Percentiles rank a stretch among this genome's conserved stretches.
phyloP scores from a whole-genome alignment of 2,797 vertebrate genomes.

The Crax fasciolata region DNA sequence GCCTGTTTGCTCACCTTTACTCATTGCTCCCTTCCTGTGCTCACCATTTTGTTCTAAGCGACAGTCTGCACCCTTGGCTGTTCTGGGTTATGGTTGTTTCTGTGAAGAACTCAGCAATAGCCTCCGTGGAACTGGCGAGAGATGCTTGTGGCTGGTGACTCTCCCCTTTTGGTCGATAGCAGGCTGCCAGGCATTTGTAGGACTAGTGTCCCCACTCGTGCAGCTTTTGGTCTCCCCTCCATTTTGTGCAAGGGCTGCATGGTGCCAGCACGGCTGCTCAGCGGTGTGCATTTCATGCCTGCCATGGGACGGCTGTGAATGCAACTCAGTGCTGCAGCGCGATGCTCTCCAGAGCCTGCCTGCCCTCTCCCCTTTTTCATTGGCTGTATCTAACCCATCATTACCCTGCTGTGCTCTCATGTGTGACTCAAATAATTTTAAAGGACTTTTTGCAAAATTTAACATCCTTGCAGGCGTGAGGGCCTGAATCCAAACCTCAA shows the following conservation, averaged over 20 bases:
- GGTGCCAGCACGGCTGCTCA: neutral
- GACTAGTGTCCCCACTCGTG: neutral
- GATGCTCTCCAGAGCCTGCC: neutral
- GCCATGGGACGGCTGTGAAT: neutral
- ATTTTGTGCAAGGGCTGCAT: neutral
- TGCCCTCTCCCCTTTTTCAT: neutral
- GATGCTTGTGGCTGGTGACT: neutral
- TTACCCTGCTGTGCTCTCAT: neutral
- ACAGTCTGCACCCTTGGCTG: slow-evolving; percentile 39
- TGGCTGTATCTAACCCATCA: neutral
- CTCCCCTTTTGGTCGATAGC: neutral
- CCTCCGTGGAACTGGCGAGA: slow-evolving; percentile 9
- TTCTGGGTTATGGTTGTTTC: neutral
- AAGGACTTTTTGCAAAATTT: slow-evolving; percentile 34
- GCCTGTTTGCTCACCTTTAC: slow-evolving; percentile 77
- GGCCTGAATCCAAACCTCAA: neutral
- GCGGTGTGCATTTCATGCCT: neutral
- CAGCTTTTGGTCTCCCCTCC: neutral
- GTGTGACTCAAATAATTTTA: neutral
- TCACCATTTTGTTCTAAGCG: slow-evolving; percentile 17
- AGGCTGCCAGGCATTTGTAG: neutral
- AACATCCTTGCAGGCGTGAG: neutral
- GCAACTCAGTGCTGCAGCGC: rapidly evolving
- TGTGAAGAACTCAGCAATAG: slow-evolving; percentile 43
- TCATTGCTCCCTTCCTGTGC: slow-evolving; percentile 37